phyloP scores from a whole-genome alignment of 2,797 vertebrate genomes.

The Siniperca undulata region DNA sequence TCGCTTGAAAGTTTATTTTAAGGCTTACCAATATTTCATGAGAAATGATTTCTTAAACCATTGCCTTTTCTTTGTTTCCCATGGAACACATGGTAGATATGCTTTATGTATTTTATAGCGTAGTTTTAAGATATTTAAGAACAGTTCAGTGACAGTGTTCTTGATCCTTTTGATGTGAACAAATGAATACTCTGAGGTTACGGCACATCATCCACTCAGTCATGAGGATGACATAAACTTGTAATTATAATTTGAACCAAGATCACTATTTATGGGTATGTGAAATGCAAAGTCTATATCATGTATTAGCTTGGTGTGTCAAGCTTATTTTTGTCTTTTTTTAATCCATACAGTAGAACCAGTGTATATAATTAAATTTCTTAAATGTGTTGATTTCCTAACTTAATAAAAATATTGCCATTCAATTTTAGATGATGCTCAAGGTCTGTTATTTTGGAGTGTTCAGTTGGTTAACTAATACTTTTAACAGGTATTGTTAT shows the following conservation, averaged over 20 bases:
- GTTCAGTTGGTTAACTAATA: background rate
- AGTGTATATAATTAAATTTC: constrained; percentile 87
- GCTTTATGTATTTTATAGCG: constrained; percentile 69
- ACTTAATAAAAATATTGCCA: constrained; percentile 88
- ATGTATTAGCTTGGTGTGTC: constrained; percentile 72
- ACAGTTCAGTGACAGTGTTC: constrained; percentile 48
- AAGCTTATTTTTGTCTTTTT: constrained; percentile 79
- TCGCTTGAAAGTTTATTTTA: constrained; percentile 64
- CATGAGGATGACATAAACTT: constrained; percentile 53
- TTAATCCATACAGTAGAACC: constrained; percentile 90
- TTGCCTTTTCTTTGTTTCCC: constrained; percentile 85
- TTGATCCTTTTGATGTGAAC: constrained; percentile 61
- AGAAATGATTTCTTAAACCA: constrained; percentile 84
- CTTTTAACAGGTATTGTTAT: background rate
- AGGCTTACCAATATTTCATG: constrained; percentile 69
- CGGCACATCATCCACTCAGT: constrained; percentile 66
- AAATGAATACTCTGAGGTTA: constrained; percentile 57
- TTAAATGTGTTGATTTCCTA: constrained; percentile 89
- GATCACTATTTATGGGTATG: constrained; percentile 74
- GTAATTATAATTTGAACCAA: constrained; percentile 61
- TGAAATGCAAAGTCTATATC: constrained; percentile 59
- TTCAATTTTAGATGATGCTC: constrained; percentile 60
- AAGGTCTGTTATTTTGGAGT: background rate
- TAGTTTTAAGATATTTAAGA: constrained; percentile 67
- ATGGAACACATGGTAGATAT: constrained; percentile 80